Conservation (phyloP, 2,797 vertebrate species). For the Lophius americanus region DNA sequence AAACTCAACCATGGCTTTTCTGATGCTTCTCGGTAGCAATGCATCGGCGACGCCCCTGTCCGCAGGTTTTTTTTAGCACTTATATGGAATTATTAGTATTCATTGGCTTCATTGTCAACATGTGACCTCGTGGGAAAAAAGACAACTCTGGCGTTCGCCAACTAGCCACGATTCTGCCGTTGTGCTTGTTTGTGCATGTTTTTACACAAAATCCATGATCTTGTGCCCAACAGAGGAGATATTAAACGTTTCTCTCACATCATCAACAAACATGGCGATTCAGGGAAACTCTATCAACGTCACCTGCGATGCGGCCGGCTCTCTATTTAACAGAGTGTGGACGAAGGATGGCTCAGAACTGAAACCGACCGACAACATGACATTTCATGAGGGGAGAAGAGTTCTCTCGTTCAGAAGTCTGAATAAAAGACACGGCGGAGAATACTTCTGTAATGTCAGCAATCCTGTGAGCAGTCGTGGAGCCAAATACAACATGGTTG, state of each 20-base stretch:
- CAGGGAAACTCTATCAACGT: slow-evolving; percentile 37
- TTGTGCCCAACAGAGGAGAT: slow-evolving; percentile 48
- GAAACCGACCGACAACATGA: slow-evolving; percentile 30
- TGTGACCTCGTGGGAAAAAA: no score
- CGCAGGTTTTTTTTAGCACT: no score
- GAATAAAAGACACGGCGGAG: slow-evolving; percentile 51
- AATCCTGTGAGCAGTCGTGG: slow-evolving; percentile 38
- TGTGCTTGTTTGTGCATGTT: not conserved
- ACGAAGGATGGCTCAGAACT: slow-evolving; percentile 48
- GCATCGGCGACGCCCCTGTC: no score
- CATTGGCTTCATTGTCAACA: no score
- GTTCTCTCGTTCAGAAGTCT: slow-evolving; percentile 52
- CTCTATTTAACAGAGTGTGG: slow-evolving; percentile 52
- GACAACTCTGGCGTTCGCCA: no score
- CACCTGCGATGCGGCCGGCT: slow-evolving; percentile 56
- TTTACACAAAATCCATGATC: not conserved
- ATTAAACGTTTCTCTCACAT: slow-evolving; percentile 11
- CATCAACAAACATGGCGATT: slow-evolving; percentile 14
- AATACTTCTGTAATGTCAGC: slow-evolving; percentile 56
- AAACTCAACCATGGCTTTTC: no score
- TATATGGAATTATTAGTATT: no score
- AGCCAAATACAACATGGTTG: slow-evolving; percentile 10
- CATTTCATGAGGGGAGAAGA: slow-evolving; percentile 28
- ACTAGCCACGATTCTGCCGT: not conserved
- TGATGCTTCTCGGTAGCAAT: no score